Evolutionary conservation across 2,888 invertebrate species (phyloP), one percentile per base, ranked within the genome.

Genomic region (Pseudoips prasinana): DNA sequence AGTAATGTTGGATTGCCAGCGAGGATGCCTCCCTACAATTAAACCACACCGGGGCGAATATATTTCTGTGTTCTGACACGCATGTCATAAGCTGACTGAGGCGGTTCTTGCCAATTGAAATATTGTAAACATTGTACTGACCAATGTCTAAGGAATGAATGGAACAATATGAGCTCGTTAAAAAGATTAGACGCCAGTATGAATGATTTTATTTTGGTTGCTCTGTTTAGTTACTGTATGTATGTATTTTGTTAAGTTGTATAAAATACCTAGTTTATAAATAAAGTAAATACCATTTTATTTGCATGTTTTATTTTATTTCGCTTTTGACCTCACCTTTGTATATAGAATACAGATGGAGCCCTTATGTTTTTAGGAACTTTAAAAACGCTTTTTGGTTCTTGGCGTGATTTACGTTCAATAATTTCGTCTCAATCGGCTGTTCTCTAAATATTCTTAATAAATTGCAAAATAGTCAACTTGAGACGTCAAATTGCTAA

Each of bases 171-270:
- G 42, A 29, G 7, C 27, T 38, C n/a, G 29, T n/a, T 36, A 40
- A 33, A 32, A 29, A 36, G 36, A 38, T 39, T 55, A 51, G 47
- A 69, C 64, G 67, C 73, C 67, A 53, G 76, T 70, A 68, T 75
- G 77, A 74, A 76, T 79, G 78, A 64, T 64, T 73, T 72, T 64
- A 62, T 81, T 86, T 84, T 77, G 81, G 75, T 86, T 84, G 82
- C 77, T 72, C 73, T 79, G 80, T 84, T 88, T 74, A 82, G 79
- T 86, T 86, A 77, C 75, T 83, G 86, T 83, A 85, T 81, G 82
- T 83, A 81, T 76, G 85, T 87, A 85, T 85, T 86, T 87, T 85
- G 88, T 87, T 88, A 88, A 87, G 88, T 88, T 88, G 87, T 88
- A 85, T 88, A 87, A 84, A 87, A 86, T 86, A 86, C 61, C 79